Evolutionary conservation across 1,140 invertebrate genomes (phyloP).

Genomic region (Drosophila arawakana): DNA sequence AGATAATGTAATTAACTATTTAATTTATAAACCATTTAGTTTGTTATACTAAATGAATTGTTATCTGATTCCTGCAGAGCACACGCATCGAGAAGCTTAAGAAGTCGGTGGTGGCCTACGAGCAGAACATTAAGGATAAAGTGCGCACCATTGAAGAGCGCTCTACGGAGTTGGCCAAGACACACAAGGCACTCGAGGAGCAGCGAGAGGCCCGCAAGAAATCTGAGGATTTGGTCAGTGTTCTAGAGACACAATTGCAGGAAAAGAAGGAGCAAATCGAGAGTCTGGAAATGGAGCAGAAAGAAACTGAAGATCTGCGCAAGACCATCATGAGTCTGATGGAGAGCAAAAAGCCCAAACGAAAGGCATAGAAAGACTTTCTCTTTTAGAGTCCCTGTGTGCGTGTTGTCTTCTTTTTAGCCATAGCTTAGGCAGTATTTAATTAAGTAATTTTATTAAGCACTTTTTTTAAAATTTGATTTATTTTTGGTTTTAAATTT

Average conservation of each 20-base stretch:
- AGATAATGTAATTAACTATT: constrained; percentile 60
- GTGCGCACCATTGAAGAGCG: constrained; percentile 72
- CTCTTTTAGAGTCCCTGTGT: not conserved
- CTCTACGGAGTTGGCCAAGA: constrained; percentile 67
- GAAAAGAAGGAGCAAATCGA: constrained; percentile 79
- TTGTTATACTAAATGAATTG: not conserved
- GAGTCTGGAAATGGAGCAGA: constrained; percentile 75
- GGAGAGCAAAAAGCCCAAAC: constrained; percentile 83
- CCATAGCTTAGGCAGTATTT: not conserved
- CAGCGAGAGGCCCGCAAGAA: constrained; percentile 77
- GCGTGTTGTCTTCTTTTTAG: constrained; percentile 21
- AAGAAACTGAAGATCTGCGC: constrained; percentile 80
- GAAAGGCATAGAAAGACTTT: constrained; percentile 51
- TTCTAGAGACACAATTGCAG: constrained; percentile 74
- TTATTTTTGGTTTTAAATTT: no score
- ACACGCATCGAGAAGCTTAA: constrained; percentile 78
- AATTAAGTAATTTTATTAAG: not conserved
- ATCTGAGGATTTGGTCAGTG: constrained; percentile 72
- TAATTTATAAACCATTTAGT: not conserved
- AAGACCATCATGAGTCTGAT: constrained; percentile 83
- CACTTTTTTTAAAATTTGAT: no score
- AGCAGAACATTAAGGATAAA: constrained; percentile 77
- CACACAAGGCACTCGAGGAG: constrained; percentile 72
- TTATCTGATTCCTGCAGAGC: constrained; percentile 23
- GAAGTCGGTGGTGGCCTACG: constrained; percentile 72